Evolutionary conservation across 2,797 vertebrate genomes (phyloP).

Genomic region (Parotocinclus haroldoi): DNA sequence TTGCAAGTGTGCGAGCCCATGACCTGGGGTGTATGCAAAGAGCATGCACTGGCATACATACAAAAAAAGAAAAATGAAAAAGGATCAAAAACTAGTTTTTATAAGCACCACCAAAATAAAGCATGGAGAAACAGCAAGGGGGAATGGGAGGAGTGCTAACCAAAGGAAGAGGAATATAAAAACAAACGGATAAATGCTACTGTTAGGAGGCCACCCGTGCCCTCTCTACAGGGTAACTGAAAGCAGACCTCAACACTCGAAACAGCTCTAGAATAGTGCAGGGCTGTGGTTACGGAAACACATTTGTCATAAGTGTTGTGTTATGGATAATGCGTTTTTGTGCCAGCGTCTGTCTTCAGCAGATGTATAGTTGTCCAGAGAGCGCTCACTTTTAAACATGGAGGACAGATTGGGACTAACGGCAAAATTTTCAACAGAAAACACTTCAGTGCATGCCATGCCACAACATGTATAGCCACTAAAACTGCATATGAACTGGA

Average conservation of each 20-base stretch:
- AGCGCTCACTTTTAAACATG: background rate
- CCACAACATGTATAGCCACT: too few relatives aligned
- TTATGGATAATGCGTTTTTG: background rate
- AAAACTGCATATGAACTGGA: too few relatives aligned
- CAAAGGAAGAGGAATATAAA: slow-evolving; percentile 23
- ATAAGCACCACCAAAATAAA: too few relatives aligned
- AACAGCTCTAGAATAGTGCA: slow-evolving; percentile 22
- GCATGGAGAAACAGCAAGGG: background rate
- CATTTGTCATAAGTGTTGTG: slow-evolving; percentile 24
- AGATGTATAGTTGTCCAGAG: background rate
- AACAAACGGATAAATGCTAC: slow-evolving; percentile 37
- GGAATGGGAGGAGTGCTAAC: background rate
- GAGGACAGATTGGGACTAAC: background rate
- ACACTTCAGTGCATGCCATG: too few relatives aligned
- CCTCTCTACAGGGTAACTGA: slow-evolving; percentile 29
- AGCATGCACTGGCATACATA: too few relatives aligned
- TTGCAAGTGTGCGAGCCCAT: too few relatives aligned
- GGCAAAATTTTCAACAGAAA: background rate
- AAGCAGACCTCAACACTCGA: slow-evolving; percentile 30
- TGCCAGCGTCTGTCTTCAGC: too few relatives aligned
- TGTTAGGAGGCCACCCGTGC: slow-evolving; percentile 36
- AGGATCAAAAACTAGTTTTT: too few relatives aligned
- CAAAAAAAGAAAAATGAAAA: too few relatives aligned
- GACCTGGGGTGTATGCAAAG: too few relatives aligned
- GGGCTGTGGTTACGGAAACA: slow-evolving; percentile 28